These are phyloP conservation scores for Scaptomyza graminum DNA, from an alignment of 1,140 invertebrate genomes.

Conservation along the genomic window DNA sequence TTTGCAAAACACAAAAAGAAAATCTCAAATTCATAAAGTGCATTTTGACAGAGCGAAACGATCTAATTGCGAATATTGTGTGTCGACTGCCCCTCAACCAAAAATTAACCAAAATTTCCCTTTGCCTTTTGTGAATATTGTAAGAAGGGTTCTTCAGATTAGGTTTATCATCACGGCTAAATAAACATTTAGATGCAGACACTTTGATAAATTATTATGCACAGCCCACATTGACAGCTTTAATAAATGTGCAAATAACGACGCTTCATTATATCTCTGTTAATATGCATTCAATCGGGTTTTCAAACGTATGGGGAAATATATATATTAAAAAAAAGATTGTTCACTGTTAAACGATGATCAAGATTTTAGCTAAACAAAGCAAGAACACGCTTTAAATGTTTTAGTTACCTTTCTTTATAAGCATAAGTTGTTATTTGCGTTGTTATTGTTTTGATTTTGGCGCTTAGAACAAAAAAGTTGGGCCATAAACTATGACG, in stretches of 20 bases:
- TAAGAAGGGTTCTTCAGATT: slow-evolving; percentile 54
- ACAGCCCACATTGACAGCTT: slow-evolving; percentile 58
- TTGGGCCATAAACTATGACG: slow-evolving; percentile 73
- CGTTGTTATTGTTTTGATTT: slow-evolving; percentile 23
- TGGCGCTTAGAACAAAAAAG: slow-evolving; percentile 50
- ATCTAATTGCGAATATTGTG: slow-evolving; percentile 68
- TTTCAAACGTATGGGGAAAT: too few species aligned
- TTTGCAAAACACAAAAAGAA: slow-evolving; percentile 8
- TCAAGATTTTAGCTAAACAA: slow-evolving; percentile 2
- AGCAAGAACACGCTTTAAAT: slow-evolving; percentile 23
- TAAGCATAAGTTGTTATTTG: slow-evolving; percentile 8
- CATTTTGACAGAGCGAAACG: slow-evolving; percentile 69
- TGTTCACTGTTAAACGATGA: not conserved
- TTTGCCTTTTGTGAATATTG: slow-evolving; percentile 1
- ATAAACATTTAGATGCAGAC: slow-evolving; percentile 64
- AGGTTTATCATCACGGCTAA: slow-evolving; percentile 63
- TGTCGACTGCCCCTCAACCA: slow-evolving; percentile 10
- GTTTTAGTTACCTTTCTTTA: slow-evolving; percentile 43
- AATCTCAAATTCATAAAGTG: slow-evolving; percentile 64
- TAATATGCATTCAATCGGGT: too few species aligned
- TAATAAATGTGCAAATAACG: not conserved
- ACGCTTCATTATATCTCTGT: too few species aligned
- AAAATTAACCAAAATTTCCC: slow-evolving; percentile 16
- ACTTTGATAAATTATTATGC: slow-evolving; percentile 63
- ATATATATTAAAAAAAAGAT: too few species aligned